phyloP scores from a whole-genome alignment of 2,113 vertebrate genomes.

The Zeus faber region DNA sequence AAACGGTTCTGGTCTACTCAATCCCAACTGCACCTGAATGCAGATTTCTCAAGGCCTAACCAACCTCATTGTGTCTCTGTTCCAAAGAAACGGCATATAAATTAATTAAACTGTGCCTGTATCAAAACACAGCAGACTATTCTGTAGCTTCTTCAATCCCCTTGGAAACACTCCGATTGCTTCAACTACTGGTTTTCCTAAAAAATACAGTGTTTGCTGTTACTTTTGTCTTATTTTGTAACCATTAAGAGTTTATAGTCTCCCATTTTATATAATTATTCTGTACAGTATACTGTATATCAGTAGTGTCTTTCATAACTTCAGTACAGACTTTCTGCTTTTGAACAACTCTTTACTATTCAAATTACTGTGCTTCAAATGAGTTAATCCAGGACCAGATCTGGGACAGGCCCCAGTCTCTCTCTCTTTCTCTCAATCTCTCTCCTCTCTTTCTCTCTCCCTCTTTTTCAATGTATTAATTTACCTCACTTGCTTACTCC shows the following conservation, averaged over 20 bases:
- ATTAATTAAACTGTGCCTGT: no score
- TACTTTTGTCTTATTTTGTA: no score
- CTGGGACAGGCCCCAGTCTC: slow-evolving; percentile 46
- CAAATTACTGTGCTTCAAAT: slow-evolving; percentile 47
- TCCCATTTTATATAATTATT: no score
- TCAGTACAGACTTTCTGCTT: background rate
- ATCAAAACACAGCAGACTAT: no score
- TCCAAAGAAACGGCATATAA: no score
- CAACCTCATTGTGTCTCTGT: no score
- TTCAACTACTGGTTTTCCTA: no score
- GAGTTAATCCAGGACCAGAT: slow-evolving; percentile 44
- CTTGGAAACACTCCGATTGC: no score
- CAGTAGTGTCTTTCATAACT: background rate
- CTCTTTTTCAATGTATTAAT: background rate
- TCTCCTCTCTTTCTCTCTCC: slow-evolving; percentile 20
- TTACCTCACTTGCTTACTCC: background rate
- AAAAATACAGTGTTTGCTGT: no score
- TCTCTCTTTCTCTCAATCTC: slow-evolving; percentile 9
- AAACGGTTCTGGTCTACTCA: slow-evolving; percentile 41
- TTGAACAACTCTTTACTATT: slow-evolving; percentile 36
- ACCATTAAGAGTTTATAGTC: no score
- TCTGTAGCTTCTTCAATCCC: no score
- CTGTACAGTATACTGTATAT: slow-evolving; percentile 20
- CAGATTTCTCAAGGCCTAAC: slow-evolving; percentile 32
- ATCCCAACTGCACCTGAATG: slow-evolving; percentile 31